Evolutionary conservation across 2,888 invertebrate genomes (phyloP).

Genomic region (Criorhina ranunculi): DNA sequence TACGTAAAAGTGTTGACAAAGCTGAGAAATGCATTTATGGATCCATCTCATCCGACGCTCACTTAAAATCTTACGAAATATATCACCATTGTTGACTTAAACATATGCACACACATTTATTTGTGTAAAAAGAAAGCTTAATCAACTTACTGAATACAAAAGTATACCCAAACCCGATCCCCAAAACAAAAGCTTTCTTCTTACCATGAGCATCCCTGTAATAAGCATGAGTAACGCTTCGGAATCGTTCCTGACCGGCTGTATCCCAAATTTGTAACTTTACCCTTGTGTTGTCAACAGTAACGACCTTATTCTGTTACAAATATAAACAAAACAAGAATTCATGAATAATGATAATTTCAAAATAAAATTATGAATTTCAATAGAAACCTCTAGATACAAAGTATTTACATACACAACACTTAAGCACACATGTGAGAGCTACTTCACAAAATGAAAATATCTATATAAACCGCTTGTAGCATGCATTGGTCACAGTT

Average conservation of each 20-base stretch:
- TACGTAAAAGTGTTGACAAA: too few relatives aligned
- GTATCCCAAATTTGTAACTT: slow-evolving; percentile 99
- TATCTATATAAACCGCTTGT: not conserved
- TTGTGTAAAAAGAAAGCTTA: too few relatives aligned
- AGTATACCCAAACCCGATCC: not conserved
- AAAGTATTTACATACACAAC: not conserved
- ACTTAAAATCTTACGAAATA: too few relatives aligned
- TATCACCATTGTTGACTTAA: too few relatives aligned
- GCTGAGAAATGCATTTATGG: too few relatives aligned
- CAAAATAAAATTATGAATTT: not conserved
- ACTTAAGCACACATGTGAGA: not conserved
- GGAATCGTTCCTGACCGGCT: slow-evolving; percentile 96
- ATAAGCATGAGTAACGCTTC: slow-evolving; percentile 97
- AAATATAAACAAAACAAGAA: not conserved
- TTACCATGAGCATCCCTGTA: slow-evolving; percentile 97
- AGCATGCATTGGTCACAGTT: not conserved
- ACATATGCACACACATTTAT: too few relatives aligned
- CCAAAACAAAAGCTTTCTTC: slow-evolving; percentile 60
- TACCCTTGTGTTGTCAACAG: slow-evolving; percentile 92
- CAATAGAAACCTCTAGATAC: not conserved
- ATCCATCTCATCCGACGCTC: too few relatives aligned
- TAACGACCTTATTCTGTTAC: slow-evolving; percentile 92
- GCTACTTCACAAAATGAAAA: not conserved
- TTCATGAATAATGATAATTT: slow-evolving; percentile 5
- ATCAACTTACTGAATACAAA: too few relatives aligned